Conservation (phyloP, 2,113 vertebrate genomes). For the Pseudopipra pipra region DNA sequence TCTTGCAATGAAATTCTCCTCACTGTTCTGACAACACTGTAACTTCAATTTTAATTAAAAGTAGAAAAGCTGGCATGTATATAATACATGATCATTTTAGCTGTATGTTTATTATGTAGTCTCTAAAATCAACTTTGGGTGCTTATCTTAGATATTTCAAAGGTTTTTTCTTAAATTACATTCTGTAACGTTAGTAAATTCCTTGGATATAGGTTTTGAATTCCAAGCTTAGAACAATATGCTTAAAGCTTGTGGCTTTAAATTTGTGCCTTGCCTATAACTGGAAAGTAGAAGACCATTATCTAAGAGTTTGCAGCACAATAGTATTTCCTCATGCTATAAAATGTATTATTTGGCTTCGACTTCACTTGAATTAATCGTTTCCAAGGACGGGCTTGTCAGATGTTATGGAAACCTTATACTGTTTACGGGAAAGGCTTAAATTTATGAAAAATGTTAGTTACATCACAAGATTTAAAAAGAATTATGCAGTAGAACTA, state of each 20-base stretch:
- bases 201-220: background rate
- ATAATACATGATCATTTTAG: background rate
- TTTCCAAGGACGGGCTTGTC: fast-evolving
- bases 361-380: background rate
- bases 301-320: background rate
- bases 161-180: background rate
- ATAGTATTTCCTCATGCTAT: background rate
- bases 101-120: background rate
- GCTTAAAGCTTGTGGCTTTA: background rate
- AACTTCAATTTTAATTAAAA: background rate
- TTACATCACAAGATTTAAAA: background rate
- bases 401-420: background rate
- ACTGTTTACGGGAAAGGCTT: background rate
- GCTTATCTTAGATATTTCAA: background rate
- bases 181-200: background rate
- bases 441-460: background rate
- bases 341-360: background rate
- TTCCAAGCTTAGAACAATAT: background rate
- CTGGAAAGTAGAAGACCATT: background rate
- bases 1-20: background rate
- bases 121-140: background rate
- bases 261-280: background rate
- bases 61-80: background rate
- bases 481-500: background rate
- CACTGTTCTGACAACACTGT: background rate